Conservation (phyloP, 2,113 vertebrate genomes). For the Sterrhoptilus dennistouni region DNA sequence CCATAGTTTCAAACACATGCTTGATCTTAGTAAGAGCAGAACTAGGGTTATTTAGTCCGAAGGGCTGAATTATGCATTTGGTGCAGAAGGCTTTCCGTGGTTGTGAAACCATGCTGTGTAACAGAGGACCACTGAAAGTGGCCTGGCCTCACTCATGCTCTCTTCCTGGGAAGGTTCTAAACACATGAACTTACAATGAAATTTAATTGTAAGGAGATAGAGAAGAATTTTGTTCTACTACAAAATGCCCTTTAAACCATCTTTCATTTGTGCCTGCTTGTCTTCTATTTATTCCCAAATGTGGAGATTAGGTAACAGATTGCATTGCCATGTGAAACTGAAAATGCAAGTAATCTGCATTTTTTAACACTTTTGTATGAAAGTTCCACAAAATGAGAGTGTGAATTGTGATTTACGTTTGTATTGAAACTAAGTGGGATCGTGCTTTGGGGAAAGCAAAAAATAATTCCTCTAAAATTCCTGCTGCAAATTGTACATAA, state of each 20-base stretch:
- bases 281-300: neutral
- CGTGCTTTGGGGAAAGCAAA: neutral
- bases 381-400: neutral
- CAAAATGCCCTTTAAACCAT: neutral
- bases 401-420: neutral
- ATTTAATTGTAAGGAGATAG: neutral
- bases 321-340: neutral
- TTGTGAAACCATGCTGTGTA: neutral
- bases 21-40: neutral
- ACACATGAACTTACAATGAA: fast-evolving
- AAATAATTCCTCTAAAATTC: neutral
- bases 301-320: neutral
- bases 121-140: neutral
- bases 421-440: neutral
- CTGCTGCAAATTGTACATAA: neutral
- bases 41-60: neutral
- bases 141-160: neutral
- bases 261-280: neutral
- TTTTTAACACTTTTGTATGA: neutral
- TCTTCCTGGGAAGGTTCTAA: neutral
- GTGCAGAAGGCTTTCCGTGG: neutral
- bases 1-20: neutral
- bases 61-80: neutral
- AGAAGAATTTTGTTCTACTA: neutral
- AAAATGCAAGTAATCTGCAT: slow-evolving; percentile 20